Conservation (phyloP, 2,888 invertebrate species). For the Marasmarcha lunaedactyla region DNA sequence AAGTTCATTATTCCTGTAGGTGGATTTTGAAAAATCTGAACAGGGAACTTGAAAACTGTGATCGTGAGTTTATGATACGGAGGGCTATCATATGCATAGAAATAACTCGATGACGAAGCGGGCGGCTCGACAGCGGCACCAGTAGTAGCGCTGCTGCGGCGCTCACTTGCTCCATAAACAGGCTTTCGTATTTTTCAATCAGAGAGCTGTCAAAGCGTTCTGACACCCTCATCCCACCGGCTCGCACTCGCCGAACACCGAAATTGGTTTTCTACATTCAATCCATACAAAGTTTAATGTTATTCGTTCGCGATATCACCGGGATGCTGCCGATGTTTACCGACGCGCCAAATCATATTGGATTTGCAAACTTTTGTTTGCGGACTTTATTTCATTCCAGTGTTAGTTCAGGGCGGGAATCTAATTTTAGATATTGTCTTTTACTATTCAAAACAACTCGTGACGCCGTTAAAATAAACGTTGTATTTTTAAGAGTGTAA, state of each 20-base stretch:
- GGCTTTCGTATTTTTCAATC: slow-evolving; percentile 74
- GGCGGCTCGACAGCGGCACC: too few species aligned
- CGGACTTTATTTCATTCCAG: slow-evolving; percentile 67
- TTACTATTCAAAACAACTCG: slow-evolving; percentile 33
- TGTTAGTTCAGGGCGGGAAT: slow-evolving; percentile 64
- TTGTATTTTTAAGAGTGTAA: slow-evolving; percentile 25
- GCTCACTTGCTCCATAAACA: slow-evolving; percentile 68
- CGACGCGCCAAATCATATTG: slow-evolving; percentile 71
- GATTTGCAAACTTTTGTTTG: slow-evolving; percentile 71
- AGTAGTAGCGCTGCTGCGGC: slow-evolving; percentile 5
- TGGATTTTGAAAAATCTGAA: too few species aligned
- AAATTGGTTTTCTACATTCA: slow-evolving; percentile 73
- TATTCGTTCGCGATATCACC: slow-evolving; percentile 71
- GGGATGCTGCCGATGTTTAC: slow-evolving; percentile 70
- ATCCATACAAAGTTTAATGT: slow-evolving; percentile 72
- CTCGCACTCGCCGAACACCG: slow-evolving; percentile 69
- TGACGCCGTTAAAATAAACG: slow-evolving; percentile 19
- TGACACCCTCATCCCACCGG: slow-evolving; percentile 72
- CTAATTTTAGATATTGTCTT: slow-evolving; percentile 61
- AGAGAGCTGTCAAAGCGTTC: slow-evolving; percentile 74
- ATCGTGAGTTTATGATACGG: too few species aligned
- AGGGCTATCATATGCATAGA: too few species aligned
- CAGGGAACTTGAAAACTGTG: too few species aligned
- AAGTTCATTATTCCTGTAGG: slow-evolving; percentile 8
- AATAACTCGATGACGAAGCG: too few species aligned